phyloP scores from a whole-genome alignment of 2,113 vertebrate species.

The Misgurnus anguillicaudatus region DNA sequence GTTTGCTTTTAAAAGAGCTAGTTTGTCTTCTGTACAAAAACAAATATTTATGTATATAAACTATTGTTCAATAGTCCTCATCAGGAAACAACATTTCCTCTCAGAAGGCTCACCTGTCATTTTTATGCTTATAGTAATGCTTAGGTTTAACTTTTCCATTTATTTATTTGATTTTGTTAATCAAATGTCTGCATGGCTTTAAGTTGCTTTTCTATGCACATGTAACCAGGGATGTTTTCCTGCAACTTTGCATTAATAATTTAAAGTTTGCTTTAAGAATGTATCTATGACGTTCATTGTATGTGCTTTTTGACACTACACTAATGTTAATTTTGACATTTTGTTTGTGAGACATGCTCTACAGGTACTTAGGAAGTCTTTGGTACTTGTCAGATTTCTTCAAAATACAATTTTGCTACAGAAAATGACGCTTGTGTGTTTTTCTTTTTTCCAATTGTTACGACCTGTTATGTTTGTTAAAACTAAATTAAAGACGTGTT shows the following conservation, averaged over 20 bases:
- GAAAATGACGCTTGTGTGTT: neutral
- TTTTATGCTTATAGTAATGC: constrained; percentile 31
- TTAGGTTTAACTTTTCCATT: constrained; percentile 41
- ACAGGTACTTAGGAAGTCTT: constrained; percentile 5
- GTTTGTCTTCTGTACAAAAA: constrained; percentile 10
- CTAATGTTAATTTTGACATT: constrained; percentile 50
- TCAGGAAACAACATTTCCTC: constrained; percentile 1
- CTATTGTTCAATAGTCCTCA: neutral
- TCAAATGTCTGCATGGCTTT: constrained; percentile 71
- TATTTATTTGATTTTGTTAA: constrained; percentile 55
- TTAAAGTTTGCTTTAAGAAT: constrained; percentile 50
- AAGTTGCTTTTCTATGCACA: constrained; percentile 63
- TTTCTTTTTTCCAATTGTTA: constrained; percentile 34
- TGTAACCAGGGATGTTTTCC: constrained; percentile 58
- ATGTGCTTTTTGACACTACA: constrained; percentile 57
- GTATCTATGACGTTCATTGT: constrained; percentile 60
- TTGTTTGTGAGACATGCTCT: constrained; percentile 28
- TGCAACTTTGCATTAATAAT: constrained; percentile 55
- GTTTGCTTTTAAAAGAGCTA: neutral
- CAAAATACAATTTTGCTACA: constrained; percentile 65
- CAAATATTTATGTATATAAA: neutral
- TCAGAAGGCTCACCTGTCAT: constrained; percentile 5
- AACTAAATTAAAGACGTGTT: neutral
- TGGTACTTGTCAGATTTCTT: constrained; percentile 38
- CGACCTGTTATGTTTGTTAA: neutral